Base-by-base conservation (phyloP, 2,797 vertebrate species). In the Protosalanx chinensis region DNA sequence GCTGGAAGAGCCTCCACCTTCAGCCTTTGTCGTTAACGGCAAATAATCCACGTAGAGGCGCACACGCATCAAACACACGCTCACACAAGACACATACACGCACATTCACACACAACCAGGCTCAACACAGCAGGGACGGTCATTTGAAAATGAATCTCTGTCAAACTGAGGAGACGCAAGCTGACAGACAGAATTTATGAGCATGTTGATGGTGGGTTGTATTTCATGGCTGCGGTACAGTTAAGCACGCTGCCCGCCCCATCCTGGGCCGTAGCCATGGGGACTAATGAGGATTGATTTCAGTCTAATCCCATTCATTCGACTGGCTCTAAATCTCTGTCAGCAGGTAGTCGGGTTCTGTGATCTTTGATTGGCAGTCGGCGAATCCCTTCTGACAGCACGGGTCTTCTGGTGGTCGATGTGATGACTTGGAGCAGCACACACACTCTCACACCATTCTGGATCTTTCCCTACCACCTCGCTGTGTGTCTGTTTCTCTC, bases 391-490 rank as follows among this genome's bases (percentile, higher is more conserved):
- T 18, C 7, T 33, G 61, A 32, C 60, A 57, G 80, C 65, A 86
- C 60, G 56, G 51, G 81, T 56, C 68, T 84, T 32, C 73, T 30
- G 70, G 72, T 76, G 71, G n/a, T 73, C 59, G 64, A 65, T 78
- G 70, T 82, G 37, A 41, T 13, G 41, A 37, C 35, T 46, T 46
- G 41, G 12, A 46, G 41, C 41, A 46, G 41, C 41, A 12, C 41
- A 12, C 41, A 46, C 5, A 46, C 41, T 46, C 12, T 10, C 41
- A 46, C 10, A 46, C 41, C 41, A 12, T 46, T 12, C 10, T 8
- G 41, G 41, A 46, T 13, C 41, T 12, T 46, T 13, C 41, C 12
- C 1, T 46, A 13, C 10, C 41, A 46, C 41, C 41, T 41, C 7
- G 1, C 37, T 41, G 7, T 46, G 10, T 0, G 1, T 12, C 41